Evolutionary conservation across 2,113 vertebrate genomes (phyloP).

Genomic region (Colossoma macropomum): DNA sequence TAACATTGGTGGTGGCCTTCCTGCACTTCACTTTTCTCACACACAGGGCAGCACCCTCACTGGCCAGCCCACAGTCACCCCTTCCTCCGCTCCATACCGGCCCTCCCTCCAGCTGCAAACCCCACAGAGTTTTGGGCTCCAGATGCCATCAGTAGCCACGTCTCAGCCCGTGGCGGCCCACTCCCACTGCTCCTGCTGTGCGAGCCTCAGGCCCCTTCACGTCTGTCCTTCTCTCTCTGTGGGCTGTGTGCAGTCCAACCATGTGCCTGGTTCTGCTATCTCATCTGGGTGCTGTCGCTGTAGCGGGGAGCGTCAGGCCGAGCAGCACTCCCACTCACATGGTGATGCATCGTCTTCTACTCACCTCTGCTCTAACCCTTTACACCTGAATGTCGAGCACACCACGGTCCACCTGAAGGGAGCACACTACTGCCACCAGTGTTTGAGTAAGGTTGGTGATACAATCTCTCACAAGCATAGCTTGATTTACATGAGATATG

Average conservation of each 20-base stretch:
- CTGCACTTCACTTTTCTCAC: slow-evolving; percentile 75
- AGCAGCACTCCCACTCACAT: slow-evolving; percentile 74
- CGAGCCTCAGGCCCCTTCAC: slow-evolving; percentile 78
- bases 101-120: slow-evolving; percentile 13
- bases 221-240: slow-evolving; percentile 70
- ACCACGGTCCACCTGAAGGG: slow-evolving; percentile 86
- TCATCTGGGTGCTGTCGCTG: slow-evolving; percentile 85
- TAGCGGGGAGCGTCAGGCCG: slow-evolving; percentile 81
- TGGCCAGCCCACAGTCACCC: neutral
- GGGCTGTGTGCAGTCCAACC: slow-evolving; percentile 62
- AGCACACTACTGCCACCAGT: slow-evolving; percentile 89
- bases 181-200: slow-evolving; percentile 83
- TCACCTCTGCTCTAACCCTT: slow-evolving; percentile 86
- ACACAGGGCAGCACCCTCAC: slow-evolving; percentile 52
- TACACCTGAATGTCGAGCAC: slow-evolving; percentile 88
- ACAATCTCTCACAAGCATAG: slow-evolving; percentile 40
- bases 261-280: slow-evolving; percentile 57
- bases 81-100: neutral
- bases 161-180: slow-evolving; percentile 73
- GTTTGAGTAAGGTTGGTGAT: slow-evolving; percentile 92
- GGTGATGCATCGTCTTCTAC: slow-evolving; percentile 82
- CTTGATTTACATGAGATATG: neutral
- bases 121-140: slow-evolving; percentile 48
- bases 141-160: slow-evolving; percentile 67
- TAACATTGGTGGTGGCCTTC: slow-evolving; percentile 69